Base-by-base conservation (phyloP, 2,113 vertebrate species). In the Pipra filicauda region DNA sequence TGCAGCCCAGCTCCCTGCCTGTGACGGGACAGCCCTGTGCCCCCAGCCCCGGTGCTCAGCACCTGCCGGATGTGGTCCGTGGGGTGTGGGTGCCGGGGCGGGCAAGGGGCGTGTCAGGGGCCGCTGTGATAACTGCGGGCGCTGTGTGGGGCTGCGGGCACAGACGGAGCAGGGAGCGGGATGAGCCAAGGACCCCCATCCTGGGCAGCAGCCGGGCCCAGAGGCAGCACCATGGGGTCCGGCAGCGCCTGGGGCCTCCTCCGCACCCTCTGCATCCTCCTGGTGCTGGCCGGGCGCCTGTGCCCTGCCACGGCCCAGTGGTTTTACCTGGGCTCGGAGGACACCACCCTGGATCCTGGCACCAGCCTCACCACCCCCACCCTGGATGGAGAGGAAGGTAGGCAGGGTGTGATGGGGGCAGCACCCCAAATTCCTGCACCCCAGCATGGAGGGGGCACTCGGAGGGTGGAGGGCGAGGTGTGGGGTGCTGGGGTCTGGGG, bases 81-180 rank as follows among this genome's bases (percentile, higher is more conserved):
- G 71, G 85, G 77, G 27, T 44, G 66, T 2, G 39, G 72, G 79
- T 26, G 67, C 46, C 1, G 64, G 95, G 96, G 92, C 85, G 89
- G 93, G 87, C 28, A 2, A 28, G 86, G 77, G 96, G 95, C 94
- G 95, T 69, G 95, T 19, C 79, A 8, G 91, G 74, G 67, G 39
- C 48, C 4, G 21, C 65, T 0, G 49, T 85, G 89, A 96, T 97
- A 96, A 95, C 91, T 58, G 85, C 18, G 30, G 73, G 86, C 57
- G 85, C 79, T 2, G 57, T 33, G 67, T 66, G 26, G 79, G 58
- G 59, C 80, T 3, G 2, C 21, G 4, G 78, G 71, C 44, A 33
- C 78, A 72, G 90, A 64, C 43, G 1, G 62, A 3, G 1, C 13
- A 3, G 62, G 41, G 19, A 79, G 78, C 0, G 0, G 66, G 65